Evolutionary conservation across 2,113 vertebrate genomes (phyloP).

Genomic region (Pseudorasbora parva): DNA sequence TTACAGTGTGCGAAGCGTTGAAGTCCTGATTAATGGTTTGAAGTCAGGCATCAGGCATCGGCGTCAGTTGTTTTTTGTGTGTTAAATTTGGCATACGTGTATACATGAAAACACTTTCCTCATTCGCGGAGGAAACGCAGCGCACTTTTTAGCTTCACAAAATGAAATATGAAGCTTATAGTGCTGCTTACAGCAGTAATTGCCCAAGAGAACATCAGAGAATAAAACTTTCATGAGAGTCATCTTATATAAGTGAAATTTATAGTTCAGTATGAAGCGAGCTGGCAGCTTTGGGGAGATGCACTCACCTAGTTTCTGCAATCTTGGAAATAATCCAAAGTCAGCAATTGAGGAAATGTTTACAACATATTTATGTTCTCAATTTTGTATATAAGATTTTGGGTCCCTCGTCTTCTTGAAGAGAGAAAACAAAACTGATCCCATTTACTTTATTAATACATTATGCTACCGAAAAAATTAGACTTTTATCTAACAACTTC

Average conservation of each 20-base stretch:
- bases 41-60: no score
- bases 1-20: constrained; percentile 36
- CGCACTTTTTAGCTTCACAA: not conserved
- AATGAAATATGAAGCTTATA: constrained; percentile 19
- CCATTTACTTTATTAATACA: no score
- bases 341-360: not conserved
- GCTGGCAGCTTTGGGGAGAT: not conserved
- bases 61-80: not conserved
- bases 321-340: not conserved
- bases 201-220: constrained; percentile 8
- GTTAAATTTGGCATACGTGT: not conserved
- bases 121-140: not conserved
- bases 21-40: constrained; percentile 53
- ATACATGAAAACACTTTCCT: not conserved
- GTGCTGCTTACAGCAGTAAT: not conserved
- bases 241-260: constrained; percentile 20
- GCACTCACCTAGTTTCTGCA: constrained; percentile 1
- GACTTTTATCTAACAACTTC: no score
- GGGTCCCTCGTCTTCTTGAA: no score
- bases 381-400: not conserved
- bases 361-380: not conserved
- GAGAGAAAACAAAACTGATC: no score
- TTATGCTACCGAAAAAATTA: no score
- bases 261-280: not conserved
- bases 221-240: constrained; percentile 23